These are phyloP conservation scores for Paramormyrops hopkinsi DNA, from an alignment of 2,797 vertebrate species.

Conservation along the genomic window DNA sequence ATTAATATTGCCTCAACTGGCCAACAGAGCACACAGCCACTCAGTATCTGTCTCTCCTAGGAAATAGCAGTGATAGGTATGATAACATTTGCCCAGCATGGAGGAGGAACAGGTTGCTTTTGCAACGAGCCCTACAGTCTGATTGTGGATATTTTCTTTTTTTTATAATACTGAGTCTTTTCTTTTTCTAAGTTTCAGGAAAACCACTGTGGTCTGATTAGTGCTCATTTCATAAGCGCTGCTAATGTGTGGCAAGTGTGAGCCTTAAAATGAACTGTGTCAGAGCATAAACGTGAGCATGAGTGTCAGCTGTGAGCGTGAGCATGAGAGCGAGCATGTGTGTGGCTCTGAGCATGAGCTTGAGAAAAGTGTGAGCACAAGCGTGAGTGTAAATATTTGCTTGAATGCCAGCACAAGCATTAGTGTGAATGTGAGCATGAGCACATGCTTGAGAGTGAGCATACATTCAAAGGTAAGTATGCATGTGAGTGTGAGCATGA, in stretches of 20 bases:
- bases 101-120: neutral
- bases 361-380: neutral
- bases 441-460: neutral
- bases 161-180: neutral
- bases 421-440: neutral
- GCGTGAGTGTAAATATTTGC: neutral
- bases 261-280: neutral
- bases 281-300: neutral
- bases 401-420: neutral
- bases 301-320: neutral
- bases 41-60: neutral
- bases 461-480: neutral
- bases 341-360: neutral
- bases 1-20: neutral
- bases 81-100: neutral
- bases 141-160: neutral
- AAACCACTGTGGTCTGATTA: neutral
- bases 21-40: neutral
- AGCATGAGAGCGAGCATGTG: neutral
- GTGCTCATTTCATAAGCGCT: neutral
- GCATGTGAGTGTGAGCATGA: neutral
- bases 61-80: neutral
- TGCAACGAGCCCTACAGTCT: neutral
- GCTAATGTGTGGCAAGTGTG: neutral
- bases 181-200: constrained; percentile 5